Evolutionary conservation across 1,140 invertebrate species (phyloP), one percentile per base, ranked within the genome.

Genomic region (Meloidogyne floridensis): DNA sequence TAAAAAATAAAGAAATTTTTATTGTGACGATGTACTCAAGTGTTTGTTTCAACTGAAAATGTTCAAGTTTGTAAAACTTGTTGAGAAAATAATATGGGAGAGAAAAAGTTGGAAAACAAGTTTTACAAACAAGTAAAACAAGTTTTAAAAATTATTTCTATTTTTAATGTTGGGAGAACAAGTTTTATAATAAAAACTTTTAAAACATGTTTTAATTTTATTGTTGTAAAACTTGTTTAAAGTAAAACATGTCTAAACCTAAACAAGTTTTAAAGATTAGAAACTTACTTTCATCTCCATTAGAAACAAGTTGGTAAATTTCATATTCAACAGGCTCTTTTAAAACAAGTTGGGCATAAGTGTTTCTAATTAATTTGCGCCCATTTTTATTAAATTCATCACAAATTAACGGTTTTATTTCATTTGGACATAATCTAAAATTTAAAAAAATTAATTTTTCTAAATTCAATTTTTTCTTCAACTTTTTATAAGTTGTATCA

Each of bases 311-410:
- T 72, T 88, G 87, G 51, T 84, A 81, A 10, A 89, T 75, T 75
- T 89, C 87, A 77, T 89, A 87, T 75, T 88, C 84, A 59, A 84
- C 86, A 32, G 82, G 73, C 9, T 77, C 77, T 54, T 86, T 81
- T 74, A 79, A 13, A 9, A 47, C 20, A 10, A 54, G 70, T 42
- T 82, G 84, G 73, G 73, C 56, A 11, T 90, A 76, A 32, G 77
- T 78, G n/a, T 86, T 83, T 11, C 84, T 54, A 43, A 89, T 78
- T 53, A 85, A 71, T 74, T 74, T 59, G 0, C 88, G 79, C 18
- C 87, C 88, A 43, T 90, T 85, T 75, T 82, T 82, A 70, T 84
- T 82, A 77, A 89, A 89, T 54, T 86, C 87, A 13, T 74, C 65
- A 54, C 87, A 89, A 54, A 89, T 53, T 11, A 81, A 87, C 2